phyloP scores from a whole-genome alignment of 2,113 vertebrate genomes.

The Gymnorhina tibicen region DNA sequence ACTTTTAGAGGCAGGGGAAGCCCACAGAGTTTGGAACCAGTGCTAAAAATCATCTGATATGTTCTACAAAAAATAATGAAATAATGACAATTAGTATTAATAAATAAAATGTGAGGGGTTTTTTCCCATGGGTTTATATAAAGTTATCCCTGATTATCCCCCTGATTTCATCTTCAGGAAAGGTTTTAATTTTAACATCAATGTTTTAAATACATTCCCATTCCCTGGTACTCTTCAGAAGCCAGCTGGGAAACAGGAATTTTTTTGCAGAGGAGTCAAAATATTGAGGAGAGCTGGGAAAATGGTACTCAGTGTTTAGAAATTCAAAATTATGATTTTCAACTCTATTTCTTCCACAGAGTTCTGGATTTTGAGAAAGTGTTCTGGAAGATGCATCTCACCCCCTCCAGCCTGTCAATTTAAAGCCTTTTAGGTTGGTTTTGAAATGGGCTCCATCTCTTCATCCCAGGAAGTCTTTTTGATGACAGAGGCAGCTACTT shows the following conservation, averaged over 20 bases:
- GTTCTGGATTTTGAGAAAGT: neutral
- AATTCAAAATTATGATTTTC: neutral
- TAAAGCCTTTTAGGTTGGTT: neutral
- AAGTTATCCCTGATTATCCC: neutral
- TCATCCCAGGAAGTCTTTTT: neutral
- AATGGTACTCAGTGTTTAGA: neutral
- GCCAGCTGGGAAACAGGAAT: neutral
- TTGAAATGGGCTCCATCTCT: neutral
- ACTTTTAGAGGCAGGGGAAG: neutral
- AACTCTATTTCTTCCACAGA: neutral
- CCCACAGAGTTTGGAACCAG: neutral
- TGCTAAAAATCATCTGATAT: neutral
- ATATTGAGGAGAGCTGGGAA: neutral
- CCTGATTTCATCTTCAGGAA: neutral
- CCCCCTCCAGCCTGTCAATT: neutral
- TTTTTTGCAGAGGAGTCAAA: neutral
- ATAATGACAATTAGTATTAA: neutral
- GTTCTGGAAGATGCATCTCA: neutral
- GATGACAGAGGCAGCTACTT: neutral
- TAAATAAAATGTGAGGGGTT: neutral
- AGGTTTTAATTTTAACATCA: neutral
- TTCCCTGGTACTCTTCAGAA: neutral
- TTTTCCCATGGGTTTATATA: neutral
- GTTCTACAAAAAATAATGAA: neutral
- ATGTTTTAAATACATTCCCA: neutral